Evolutionary conservation across 2,797 vertebrate genomes (phyloP).

Genomic region (Iguana delicatissima): DNA sequence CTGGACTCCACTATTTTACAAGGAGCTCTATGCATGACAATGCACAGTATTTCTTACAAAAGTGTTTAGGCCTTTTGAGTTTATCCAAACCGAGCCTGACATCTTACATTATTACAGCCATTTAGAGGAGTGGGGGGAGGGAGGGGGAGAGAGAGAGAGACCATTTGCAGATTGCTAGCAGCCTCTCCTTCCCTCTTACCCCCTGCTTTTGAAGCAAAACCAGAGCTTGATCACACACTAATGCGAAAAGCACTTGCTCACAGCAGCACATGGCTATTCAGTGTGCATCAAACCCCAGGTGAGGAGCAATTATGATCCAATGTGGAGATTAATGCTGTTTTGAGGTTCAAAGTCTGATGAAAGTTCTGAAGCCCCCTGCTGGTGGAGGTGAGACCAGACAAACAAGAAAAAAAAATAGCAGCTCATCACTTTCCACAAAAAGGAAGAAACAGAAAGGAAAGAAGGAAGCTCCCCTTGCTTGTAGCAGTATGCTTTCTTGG

Average conservation of each 20-base stretch:
- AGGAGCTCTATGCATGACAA: background rate
- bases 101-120: slow-evolving; percentile 60
- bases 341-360: slow-evolving; percentile 59
- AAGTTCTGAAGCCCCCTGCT: slow-evolving; percentile 58
- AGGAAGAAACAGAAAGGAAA: background rate
- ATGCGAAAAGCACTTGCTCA: slow-evolving; percentile 63
- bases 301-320: slow-evolving; percentile 70
- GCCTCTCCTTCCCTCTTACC: slow-evolving; percentile 7
- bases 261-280: slow-evolving; percentile 62
- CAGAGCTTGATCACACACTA: slow-evolving; percentile 58
- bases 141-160: background rate
- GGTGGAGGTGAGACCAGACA: slow-evolving; percentile 45
- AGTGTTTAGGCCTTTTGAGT: slow-evolving; percentile 35
- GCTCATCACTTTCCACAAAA: slow-evolving; percentile 50
- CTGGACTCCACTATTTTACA: slow-evolving; percentile 13
- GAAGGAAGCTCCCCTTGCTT: background rate
- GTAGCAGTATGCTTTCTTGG: background rate
- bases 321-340: slow-evolving; percentile 68
- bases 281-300: slow-evolving; percentile 61
- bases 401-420: slow-evolving; percentile 47
- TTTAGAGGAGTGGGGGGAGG: background rate
- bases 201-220: slow-evolving; percentile 52
- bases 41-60: slow-evolving; percentile 3
- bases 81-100: slow-evolving; percentile 61
- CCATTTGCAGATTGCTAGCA: slow-evolving; percentile 55